Conservation (phyloP, 2,888 invertebrate species). For the Meiosimyza decipiens region DNA sequence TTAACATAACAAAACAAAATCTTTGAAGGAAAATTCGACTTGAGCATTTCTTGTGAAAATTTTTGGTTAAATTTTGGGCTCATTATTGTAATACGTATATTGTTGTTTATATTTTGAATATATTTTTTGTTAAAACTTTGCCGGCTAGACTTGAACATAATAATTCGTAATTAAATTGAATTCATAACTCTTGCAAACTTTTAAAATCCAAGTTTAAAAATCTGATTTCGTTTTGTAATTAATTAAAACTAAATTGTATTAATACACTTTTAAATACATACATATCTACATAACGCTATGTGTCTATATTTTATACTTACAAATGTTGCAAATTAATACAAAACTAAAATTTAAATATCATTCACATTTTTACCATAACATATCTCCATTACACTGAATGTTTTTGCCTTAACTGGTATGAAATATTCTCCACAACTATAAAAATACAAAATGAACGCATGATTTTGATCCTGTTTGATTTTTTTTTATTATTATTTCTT, state of each 20-base stretch:
- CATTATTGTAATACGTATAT: neutral
- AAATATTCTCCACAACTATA: conserved; percentile 17
- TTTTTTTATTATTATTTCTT: conserved; percentile 65
- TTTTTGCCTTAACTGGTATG: conserved; percentile 3
- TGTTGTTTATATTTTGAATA: conserved; percentile 21
- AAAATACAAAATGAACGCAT: conserved; percentile 55
- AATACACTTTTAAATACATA: conserved; percentile 9
- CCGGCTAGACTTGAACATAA: conserved; percentile 34
- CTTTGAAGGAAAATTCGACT: no score
- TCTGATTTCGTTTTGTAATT: conserved; percentile 21
- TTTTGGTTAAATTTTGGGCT: no score
- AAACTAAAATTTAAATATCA: conserved; percentile 20
- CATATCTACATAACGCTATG: conserved; percentile 10
- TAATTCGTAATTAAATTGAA: conserved; percentile 1
- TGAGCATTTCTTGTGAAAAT: no score
- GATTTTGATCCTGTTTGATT: conserved; percentile 65
- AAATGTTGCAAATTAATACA: neutral
- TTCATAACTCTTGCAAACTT: neutral
- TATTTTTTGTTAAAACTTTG: conserved; percentile 40
- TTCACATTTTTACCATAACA: conserved; percentile 1
- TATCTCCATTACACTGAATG: no score
- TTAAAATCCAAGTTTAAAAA: neutral
- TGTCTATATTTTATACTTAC: conserved; percentile 5
- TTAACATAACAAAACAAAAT: no score
- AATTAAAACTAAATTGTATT: conserved; percentile 4